A percentile compares a stretch with the other conserved stretches of the same genome.
These are phyloP conservation scores for Tachuris rubrigastra DNA, from an alignment of 2,113 vertebrate genomes.

Conservation along the genomic window DNA sequence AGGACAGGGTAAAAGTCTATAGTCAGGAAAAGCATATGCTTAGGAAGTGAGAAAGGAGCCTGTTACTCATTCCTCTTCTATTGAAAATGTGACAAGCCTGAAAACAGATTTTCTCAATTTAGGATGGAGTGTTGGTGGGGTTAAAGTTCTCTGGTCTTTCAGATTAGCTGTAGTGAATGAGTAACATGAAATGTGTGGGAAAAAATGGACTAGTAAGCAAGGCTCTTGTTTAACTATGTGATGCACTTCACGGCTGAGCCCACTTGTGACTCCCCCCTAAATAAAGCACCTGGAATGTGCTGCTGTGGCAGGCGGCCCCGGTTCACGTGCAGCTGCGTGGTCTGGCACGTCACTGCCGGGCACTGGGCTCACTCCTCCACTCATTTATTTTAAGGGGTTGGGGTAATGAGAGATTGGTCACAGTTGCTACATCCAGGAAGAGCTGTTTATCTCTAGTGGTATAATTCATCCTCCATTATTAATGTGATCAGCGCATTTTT, in stretches of 20 bases:
- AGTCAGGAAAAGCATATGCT: neutral
- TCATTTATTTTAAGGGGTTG: neutral
- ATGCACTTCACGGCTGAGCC: neutral
- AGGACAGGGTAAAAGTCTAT: neutral
- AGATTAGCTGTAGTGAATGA: constrained; percentile 10
- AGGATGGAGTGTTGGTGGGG: neutral
- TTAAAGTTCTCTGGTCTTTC: constrained; percentile 19
- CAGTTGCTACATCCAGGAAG: constrained; percentile 28
- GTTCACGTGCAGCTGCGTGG: neutral
- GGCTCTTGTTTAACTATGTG: constrained; percentile 4
- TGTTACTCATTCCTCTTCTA: neutral
- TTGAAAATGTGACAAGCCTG: constrained; percentile 27
- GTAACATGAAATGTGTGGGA: constrained; percentile 21
- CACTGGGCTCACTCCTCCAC: neutral
- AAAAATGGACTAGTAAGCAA: neutral
- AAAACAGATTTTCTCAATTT: constrained; percentile 18
- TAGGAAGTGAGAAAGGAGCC: constrained; percentile 5
- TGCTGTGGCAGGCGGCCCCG: neutral
- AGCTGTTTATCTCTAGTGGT: neutral
- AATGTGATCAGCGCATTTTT: neutral
- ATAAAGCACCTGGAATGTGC: constrained; percentile 37
- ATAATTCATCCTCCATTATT: neutral
- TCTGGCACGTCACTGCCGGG: neutral
- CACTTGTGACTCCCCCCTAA: neutral
- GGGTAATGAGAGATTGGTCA: constrained; percentile 37